These are phyloP conservation scores for Equus przewalskii DNA, from an alignment of 2,113 vertebrate genomes.

Conservation along the genomic window DNA sequence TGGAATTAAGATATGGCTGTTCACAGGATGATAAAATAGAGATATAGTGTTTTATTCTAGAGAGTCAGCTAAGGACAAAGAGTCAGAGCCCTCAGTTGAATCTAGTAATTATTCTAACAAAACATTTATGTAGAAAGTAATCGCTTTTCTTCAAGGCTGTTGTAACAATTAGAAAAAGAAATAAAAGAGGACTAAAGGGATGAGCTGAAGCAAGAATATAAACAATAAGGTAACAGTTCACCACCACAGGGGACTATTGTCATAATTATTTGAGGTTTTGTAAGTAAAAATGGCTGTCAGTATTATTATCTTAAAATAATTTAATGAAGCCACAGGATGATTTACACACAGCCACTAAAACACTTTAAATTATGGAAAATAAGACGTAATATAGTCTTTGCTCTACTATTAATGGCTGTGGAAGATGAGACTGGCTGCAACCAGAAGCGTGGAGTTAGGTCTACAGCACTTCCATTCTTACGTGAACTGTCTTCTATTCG, in stretches of 20 bases:
- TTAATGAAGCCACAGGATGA: constrained; percentile 44
- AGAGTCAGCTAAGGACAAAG: constrained; percentile 47
- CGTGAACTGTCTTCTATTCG: not conserved
- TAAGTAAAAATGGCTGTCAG: constrained; percentile 60
- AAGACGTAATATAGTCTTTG: not conserved
- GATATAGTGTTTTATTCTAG: not conserved
- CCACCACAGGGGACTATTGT: not conserved
- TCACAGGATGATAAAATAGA: not conserved
- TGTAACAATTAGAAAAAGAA: constrained; percentile 69
- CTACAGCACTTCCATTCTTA: not conserved
- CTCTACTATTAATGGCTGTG: not conserved
- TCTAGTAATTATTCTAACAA: constrained; percentile 59
- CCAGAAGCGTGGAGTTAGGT: not conserved
- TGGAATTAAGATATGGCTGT: not conserved
- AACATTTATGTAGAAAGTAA: constrained; percentile 55
- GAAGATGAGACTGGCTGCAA: not conserved
- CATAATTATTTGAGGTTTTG: not conserved
- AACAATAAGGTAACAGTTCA: constrained; percentile 21
- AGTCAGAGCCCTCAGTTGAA: not conserved
- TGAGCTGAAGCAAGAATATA: constrained; percentile 14
- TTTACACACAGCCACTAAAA: constrained; percentile 17
- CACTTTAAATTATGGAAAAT: constrained; percentile 38
- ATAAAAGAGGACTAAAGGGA: constrained; percentile 41
- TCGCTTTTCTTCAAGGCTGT: constrained; percentile 18
- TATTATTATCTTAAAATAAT: constrained; percentile 60